These are phyloP conservation scores for Butorides virescens DNA, from an alignment of 2,113 vertebrate species.

Conservation along the genomic window DNA sequence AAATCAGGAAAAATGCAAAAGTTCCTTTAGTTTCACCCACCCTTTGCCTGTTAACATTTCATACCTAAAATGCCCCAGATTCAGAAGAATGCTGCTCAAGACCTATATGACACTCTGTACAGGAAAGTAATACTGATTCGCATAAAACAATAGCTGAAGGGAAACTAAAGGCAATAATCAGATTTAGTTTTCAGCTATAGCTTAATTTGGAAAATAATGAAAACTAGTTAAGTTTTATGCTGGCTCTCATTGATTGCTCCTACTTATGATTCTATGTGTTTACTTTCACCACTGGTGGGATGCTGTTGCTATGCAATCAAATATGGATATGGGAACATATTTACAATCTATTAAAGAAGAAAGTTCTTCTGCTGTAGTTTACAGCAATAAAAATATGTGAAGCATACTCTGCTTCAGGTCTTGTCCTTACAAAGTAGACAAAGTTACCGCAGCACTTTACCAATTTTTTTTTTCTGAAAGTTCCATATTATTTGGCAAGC, in stretches of 20 bases:
- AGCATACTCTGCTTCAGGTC: conserved; percentile 29
- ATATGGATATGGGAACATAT: conserved; percentile 35
- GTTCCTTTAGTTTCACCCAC: not conserved
- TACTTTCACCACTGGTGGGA: conserved; percentile 42
- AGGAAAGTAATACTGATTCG: not conserved
- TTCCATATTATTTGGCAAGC: conserved; percentile 58
- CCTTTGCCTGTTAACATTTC: conserved; percentile 44
- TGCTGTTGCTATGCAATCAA: conserved; percentile 39
- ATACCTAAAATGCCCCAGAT: conserved; percentile 45
- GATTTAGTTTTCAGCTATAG: conserved; percentile 29
- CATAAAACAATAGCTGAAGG: conserved; percentile 49
- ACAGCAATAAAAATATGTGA: conserved; percentile 34
- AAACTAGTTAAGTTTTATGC: conserved; percentile 68
- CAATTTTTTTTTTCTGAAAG: conserved; percentile 59
- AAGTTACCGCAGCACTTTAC: conserved; percentile 60
- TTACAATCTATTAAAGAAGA: conserved; percentile 32
- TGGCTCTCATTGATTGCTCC: conserved; percentile 57
- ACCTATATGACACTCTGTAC: not conserved
- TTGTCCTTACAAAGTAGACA: conserved; percentile 45
- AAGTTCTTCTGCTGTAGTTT: conserved; percentile 42
- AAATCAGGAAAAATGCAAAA: conserved; percentile 12
- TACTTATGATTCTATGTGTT: conserved; percentile 53
- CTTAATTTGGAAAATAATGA: conserved; percentile 66
- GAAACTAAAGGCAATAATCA: conserved; percentile 38
- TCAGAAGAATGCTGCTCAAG: conserved; percentile 21